Evolutionary conservation across 1,140 invertebrate genomes (phyloP).

Genomic region (Branchinecta lynchi): DNA sequence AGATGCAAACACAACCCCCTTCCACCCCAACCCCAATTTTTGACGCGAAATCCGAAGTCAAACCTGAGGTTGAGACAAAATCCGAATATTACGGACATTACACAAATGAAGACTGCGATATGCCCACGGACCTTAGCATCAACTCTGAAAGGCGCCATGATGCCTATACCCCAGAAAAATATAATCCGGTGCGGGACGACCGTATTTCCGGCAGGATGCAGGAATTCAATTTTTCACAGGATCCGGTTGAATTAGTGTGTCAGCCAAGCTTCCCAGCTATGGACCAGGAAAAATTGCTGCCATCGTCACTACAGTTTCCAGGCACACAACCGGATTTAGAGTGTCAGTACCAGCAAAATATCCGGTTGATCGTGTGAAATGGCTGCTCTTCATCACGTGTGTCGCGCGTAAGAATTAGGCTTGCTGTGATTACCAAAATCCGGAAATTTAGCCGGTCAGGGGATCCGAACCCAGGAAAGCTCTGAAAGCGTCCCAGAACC

Average conservation of each 20-base stretch:
- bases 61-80: constrained; percentile 12
- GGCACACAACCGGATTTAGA: background rate
- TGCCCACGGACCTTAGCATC: constrained; percentile 30
- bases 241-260: background rate
- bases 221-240: background rate
- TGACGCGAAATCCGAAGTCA: constrained; percentile 13
- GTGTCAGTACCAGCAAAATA: constrained; percentile 3
- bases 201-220: background rate
- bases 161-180: background rate
- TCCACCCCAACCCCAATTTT: constrained; percentile 17
- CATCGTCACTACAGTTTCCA: background rate
- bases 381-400: too few species aligned
- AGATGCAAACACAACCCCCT: constrained; percentile 41
- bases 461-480: too few species aligned
- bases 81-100: constrained; percentile 20
- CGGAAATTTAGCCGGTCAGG: too few species aligned
- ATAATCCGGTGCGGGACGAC: too few species aligned
- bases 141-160: constrained; percentile 17
- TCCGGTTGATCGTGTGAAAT: background rate
- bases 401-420: too few species aligned
- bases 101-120: constrained; percentile 25
- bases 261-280: background rate
- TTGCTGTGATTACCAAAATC: too few species aligned
- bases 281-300: background rate
- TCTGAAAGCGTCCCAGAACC: too few species aligned